These are phyloP conservation scores for Tetheella fluctuosa DNA, from an alignment of 2,888 invertebrate species.

Conservation along the genomic window DNA sequence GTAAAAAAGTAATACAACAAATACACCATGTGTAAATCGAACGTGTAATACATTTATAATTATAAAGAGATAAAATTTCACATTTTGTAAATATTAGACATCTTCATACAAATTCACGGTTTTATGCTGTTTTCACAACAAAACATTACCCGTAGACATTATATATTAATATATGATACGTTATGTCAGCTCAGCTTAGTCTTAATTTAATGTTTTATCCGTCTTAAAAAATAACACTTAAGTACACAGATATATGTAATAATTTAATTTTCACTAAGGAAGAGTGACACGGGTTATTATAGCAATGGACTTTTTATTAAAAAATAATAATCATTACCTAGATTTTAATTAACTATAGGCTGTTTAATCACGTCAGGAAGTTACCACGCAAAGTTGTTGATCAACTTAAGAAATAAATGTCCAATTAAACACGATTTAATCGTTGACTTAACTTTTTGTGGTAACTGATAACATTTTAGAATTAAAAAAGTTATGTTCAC, in stretches of 20 bases:
- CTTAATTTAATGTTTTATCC: not conserved
- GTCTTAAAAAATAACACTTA: not conserved
- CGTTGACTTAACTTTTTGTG: not conserved
- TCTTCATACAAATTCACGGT: conserved; percentile 67
- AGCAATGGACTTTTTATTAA: not conserved
- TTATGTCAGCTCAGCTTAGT: conserved; percentile 41
- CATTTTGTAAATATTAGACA: conserved; percentile 80
- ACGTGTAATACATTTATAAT: conserved; percentile 80
- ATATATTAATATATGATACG: conserved; percentile 38
- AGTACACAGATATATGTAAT: not conserved
- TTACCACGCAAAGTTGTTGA: not conserved
- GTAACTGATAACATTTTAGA: not conserved
- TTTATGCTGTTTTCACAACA: conserved; percentile 53
- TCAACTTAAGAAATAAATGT: not conserved
- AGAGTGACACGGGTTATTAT: not conserved
- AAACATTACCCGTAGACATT: conserved; percentile 65
- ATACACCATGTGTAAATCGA: conserved; percentile 63
- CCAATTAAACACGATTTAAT: not conserved
- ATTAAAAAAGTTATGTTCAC: too few species aligned
- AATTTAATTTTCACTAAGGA: not conserved
- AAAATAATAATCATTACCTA: conserved; percentile 11
- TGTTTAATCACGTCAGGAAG: too few species aligned
- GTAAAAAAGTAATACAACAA: conserved; percentile 41
- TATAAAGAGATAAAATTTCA: conserved; percentile 82
- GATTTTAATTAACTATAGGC: not conserved